phyloP scores from a whole-genome alignment of 1,140 invertebrate species.

The Cyclargus thomasi region DNA sequence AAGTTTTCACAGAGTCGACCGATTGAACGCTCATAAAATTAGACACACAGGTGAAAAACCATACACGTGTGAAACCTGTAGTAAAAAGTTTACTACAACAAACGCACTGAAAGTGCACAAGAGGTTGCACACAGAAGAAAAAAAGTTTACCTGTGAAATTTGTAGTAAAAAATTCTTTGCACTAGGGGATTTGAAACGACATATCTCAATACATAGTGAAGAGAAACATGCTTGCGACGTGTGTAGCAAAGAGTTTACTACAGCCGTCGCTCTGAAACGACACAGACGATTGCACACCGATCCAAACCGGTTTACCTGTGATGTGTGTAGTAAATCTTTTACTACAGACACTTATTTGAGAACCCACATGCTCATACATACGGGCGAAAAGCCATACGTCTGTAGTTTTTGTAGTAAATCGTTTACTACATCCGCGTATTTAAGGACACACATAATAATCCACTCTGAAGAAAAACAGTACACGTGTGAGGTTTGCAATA shows the following conservation, averaged over 20 bases:
- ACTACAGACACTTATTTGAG: background rate
- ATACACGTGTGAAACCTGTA: slow-evolving; percentile 10
- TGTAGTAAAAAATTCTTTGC: background rate
- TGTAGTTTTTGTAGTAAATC: background rate
- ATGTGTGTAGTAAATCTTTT: background rate
- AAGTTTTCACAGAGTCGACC: background rate
- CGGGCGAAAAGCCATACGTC: background rate
- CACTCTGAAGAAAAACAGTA: background rate
- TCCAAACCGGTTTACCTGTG: background rate
- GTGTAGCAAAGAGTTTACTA: background rate
- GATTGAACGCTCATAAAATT: background rate
- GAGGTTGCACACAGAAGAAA: background rate
- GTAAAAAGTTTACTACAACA: slow-evolving; percentile 6
- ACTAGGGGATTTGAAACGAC: background rate
- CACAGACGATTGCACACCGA: background rate
- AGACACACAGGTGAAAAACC: slow-evolving; percentile 9
- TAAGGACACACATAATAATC: background rate
- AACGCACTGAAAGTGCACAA: background rate
- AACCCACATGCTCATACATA: background rate
- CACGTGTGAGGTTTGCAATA: background rate
- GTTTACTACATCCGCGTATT: background rate
- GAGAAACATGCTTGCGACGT: background rate
- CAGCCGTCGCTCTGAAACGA: background rate
- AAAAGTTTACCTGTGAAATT: background rate
- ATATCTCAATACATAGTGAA: background rate